These are phyloP conservation scores for Oryzias celebensis DNA, from an alignment of 2,113 vertebrate species.

Conservation along the genomic window DNA sequence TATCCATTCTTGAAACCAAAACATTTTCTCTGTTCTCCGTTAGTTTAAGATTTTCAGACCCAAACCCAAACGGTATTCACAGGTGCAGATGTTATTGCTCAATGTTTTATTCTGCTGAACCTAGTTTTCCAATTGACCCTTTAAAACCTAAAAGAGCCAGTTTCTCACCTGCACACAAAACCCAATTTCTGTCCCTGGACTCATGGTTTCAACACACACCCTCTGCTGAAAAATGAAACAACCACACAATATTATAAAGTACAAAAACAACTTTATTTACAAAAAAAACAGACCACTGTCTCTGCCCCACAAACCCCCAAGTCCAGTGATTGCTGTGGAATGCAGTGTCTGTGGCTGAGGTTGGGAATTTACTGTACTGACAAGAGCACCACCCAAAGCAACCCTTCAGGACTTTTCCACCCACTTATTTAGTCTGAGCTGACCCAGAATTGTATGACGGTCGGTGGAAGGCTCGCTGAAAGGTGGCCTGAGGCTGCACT, in stretches of 20 bases:
- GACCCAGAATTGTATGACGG: constrained; percentile 26
- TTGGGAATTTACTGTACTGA: constrained; percentile 70
- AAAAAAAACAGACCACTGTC: constrained; percentile 62
- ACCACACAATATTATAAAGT: constrained; percentile 38
- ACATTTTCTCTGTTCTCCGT: no score
- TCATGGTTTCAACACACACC: constrained; percentile 6
- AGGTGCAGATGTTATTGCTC: no score
- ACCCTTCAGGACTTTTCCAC: constrained; percentile 46
- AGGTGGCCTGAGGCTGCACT: constrained; percentile 5
- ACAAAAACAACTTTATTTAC: constrained; percentile 80
- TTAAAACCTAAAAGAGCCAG: no score
- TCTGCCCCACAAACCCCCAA: constrained; percentile 59
- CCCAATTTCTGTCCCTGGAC: background rate
- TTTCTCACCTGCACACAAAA: no score
- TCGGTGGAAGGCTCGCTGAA: background rate
- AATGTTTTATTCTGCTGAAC: no score
- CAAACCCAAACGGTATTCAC: no score
- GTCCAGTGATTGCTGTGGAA: constrained; percentile 54
- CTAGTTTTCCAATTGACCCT: no score
- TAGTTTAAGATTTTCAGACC: no score
- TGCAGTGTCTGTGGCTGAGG: constrained; percentile 68
- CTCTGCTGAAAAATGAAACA: constrained; percentile 37
- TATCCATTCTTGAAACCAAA: no score
- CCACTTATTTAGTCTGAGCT: constrained; percentile 55
- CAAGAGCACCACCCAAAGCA: constrained; percentile 50